These are phyloP conservation scores for Hemistola chrysoprasaria DNA, from an alignment of 2,888 invertebrate species.

Conservation along the genomic window DNA sequence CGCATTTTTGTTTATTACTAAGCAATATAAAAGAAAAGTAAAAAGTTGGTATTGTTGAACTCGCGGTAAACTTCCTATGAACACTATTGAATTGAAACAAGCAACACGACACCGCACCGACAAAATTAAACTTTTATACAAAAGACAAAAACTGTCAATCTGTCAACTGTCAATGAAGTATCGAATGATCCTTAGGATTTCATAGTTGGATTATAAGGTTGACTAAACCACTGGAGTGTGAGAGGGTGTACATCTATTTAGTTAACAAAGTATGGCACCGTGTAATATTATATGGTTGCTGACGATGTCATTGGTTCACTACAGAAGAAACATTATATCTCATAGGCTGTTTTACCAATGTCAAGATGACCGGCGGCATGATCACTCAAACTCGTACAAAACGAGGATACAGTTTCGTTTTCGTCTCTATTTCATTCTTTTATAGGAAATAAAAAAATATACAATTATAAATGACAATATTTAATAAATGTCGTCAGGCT, in stretches of 20 bases:
- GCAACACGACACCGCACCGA: slow-evolving; percentile 45
- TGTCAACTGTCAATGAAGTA: no score
- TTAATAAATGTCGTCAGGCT: no score
- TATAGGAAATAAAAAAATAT: not conserved
- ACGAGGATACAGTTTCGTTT: slow-evolving; percentile 50
- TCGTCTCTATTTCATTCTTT: slow-evolving; percentile 20
- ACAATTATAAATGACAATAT: no score
- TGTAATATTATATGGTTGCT: slow-evolving; percentile 67
- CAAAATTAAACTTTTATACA: slow-evolving; percentile 42
- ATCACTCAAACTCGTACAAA: slow-evolving; percentile 53
- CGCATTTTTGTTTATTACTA: not conserved
- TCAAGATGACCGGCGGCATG: slow-evolving; percentile 45
- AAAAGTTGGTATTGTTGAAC: slow-evolving; percentile 1
- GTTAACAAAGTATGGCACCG: slow-evolving; percentile 63
- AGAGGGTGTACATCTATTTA: slow-evolving; percentile 67
- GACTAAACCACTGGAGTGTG: slow-evolving; percentile 57
- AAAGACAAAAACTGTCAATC: slow-evolving; percentile 61
- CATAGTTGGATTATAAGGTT: slow-evolving; percentile 60
- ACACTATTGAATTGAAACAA: slow-evolving; percentile 34
- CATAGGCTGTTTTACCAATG: slow-evolving; percentile 44
- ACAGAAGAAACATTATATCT: slow-evolving; percentile 63
- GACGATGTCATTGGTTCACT: slow-evolving; percentile 71
- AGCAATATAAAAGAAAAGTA: not conserved
- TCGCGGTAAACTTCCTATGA: slow-evolving; percentile 14
- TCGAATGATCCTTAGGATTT: slow-evolving; percentile 59